Conservation (phyloP, 1,140 invertebrate species). For the Mizuhopecten yessoensis region DNA sequence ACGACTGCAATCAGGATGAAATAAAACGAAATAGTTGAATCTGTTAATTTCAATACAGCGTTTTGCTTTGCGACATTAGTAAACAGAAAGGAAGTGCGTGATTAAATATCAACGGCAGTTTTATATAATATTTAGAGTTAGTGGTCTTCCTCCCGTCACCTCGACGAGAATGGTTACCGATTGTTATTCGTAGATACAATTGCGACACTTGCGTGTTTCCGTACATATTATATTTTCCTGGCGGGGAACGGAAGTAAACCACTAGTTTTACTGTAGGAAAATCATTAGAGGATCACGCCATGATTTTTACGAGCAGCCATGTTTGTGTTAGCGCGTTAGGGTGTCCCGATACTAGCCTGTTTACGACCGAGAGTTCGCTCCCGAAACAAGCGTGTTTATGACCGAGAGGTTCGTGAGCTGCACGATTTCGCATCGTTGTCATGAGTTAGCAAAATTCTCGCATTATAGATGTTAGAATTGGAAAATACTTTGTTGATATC, state of each 20-base stretch:
- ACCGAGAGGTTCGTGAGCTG: background rate
- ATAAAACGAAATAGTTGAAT: no score
- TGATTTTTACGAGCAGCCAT: background rate
- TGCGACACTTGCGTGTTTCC: background rate
- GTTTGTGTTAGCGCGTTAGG: slow-evolving; percentile 1
- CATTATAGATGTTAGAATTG: background rate
- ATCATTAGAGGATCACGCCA: background rate
- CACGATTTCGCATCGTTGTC: background rate
- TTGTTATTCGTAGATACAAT: background rate
- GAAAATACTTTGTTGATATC: background rate
- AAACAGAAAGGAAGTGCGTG: no score
- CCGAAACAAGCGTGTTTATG: background rate
- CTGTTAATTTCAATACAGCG: no score
- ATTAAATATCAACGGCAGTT: no score
- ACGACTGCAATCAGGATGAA: no score
- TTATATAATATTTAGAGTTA: no score
- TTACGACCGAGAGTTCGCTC: background rate
- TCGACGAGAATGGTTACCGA: background rate
- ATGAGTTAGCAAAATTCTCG: background rate
- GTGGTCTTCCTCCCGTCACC: no score
- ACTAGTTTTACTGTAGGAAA: background rate
- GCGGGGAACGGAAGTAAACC: background rate
- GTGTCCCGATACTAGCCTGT: background rate
- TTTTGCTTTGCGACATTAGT: no score
- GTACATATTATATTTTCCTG: background rate